These are phyloP conservation scores for Haliclona indistincta DNA, from an alignment of 37 sponge, comb jelly and placozoan species.

Conservation along the genomic window DNA sequence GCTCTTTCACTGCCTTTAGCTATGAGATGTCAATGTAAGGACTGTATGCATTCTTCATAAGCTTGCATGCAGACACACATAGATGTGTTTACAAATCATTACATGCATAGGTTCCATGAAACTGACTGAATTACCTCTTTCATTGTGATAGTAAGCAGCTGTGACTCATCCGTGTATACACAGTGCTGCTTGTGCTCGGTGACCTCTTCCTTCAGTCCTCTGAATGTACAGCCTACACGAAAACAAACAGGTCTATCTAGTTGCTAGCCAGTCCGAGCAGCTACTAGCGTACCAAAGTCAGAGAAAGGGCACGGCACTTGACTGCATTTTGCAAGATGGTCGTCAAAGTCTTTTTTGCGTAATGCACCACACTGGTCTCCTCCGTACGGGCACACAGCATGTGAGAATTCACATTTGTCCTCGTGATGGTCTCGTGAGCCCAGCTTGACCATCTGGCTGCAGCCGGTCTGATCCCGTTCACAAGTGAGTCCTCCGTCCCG, in stretches of 20 bases:
- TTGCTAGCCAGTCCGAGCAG: not conserved
- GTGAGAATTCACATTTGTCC: conserved; percentile 51
- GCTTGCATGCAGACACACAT: no score
- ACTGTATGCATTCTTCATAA: no score
- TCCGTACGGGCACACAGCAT: conserved; percentile 68
- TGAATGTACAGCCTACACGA: conserved; percentile 58
- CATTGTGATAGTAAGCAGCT: conserved; percentile 62
- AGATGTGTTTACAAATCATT: no score
- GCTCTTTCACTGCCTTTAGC: conserved; percentile 51
- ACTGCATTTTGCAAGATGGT: conserved; percentile 55
- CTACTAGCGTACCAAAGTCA: conserved; percentile 51
- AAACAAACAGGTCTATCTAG: not conserved
- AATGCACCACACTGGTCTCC: conserved; percentile 62
- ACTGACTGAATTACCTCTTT: conserved; percentile 71
- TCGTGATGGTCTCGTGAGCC: conserved; percentile 75
- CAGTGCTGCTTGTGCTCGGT: conserved; percentile 57
- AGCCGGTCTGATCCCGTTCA: conserved; percentile 65
- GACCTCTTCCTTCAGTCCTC: conserved; percentile 47
- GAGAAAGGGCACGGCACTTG: conserved; percentile 59
- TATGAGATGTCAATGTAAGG: no score
- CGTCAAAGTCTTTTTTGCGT: conserved; percentile 56
- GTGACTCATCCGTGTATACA: conserved; percentile 55
- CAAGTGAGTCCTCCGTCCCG: conserved; percentile 4
- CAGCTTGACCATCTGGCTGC: conserved; percentile 62
- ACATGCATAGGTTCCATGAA: no score